phyloP scores from a whole-genome alignment of 2,888 invertebrate species.

The Parnassius smintheus region DNA sequence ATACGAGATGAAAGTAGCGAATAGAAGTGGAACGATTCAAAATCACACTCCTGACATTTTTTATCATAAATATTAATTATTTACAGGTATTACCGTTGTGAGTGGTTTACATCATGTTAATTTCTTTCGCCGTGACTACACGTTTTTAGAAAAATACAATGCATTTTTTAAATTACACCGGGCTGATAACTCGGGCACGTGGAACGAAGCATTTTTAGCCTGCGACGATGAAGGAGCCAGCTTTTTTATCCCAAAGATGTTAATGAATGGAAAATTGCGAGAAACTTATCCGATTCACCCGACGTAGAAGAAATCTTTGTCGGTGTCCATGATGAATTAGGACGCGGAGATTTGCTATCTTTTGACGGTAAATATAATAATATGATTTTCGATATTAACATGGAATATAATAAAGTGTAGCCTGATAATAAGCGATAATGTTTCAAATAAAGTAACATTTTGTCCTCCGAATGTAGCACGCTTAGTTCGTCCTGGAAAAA shows the following conservation, averaged over 20 bases:
- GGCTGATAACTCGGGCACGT: constrained; percentile 35
- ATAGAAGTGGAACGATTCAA: too few species aligned
- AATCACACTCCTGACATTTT: too few species aligned
- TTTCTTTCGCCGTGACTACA: constrained; percentile 50
- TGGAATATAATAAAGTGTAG: too few species aligned
- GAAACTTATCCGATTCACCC: constrained; percentile 30
- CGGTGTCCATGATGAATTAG: constrained; percentile 45
- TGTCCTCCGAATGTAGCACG: too few species aligned
- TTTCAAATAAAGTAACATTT: too few species aligned
- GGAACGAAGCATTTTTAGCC: constrained; percentile 40
- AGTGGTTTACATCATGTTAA: constrained; percentile 34
- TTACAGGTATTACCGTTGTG: constrained; percentile 15
- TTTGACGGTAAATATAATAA: constrained; percentile 46
- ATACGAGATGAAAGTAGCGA: too few species aligned
- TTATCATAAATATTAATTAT: neutral
- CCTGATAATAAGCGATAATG: too few species aligned
- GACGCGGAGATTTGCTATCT: constrained; percentile 33
- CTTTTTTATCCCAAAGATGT: constrained; percentile 46
- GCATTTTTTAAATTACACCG: constrained; percentile 51
- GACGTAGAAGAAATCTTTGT: constrained; percentile 40
- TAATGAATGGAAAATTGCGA: constrained; percentile 45
- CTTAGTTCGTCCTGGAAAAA: too few species aligned
- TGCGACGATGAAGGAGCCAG: constrained; percentile 48
- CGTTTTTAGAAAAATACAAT: constrained; percentile 42
- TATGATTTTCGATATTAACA: too few species aligned